phyloP scores from a whole-genome alignment of 2,888 invertebrate genomes.

The Isotomurus palustris region DNA sequence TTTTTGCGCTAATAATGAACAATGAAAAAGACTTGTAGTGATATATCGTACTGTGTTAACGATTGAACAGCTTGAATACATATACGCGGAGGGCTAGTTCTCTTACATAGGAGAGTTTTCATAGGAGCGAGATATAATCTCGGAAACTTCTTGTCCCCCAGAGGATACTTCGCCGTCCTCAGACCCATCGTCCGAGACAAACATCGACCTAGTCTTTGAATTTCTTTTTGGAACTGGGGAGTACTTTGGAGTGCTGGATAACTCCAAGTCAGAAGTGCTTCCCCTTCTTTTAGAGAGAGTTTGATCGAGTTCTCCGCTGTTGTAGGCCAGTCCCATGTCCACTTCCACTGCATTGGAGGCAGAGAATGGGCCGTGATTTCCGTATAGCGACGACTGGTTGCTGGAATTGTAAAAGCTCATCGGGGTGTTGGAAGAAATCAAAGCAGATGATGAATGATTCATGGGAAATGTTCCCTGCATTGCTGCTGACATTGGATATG shows the following conservation, averaged over 20 bases:
- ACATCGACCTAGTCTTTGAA: conserved; percentile 37
- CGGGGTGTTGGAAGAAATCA: conserved; percentile 16
- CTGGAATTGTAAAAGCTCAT: no score
- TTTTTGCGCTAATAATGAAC: conserved; percentile 28
- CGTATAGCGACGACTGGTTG: no score
- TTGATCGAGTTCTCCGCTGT: no score
- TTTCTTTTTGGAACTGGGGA: conserved; percentile 23
- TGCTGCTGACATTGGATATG: conserved; percentile 13
- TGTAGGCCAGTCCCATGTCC: no score
- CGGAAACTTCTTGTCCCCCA: conserved; percentile 44
- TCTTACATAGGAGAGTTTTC: conserved; percentile 45
- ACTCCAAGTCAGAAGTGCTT: conserved; percentile 38
- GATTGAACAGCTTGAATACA: neutral
- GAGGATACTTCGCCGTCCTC: conserved; percentile 45
- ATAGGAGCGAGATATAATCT: conserved; percentile 44
- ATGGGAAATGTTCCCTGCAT: conserved; percentile 21
- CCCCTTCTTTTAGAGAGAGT: conserved; percentile 32
- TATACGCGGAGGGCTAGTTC: neutral
- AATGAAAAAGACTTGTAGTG: neutral
- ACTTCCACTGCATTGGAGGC: no score
- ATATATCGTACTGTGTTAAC: neutral
- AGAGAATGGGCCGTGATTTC: no score
- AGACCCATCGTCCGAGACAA: conserved; percentile 28
- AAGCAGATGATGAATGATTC: conserved; percentile 29
- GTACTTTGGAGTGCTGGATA: conserved; percentile 24